Evolutionary conservation across 1,140 invertebrate species (phyloP).

Genomic region (Andricus grossulariae): DNA sequence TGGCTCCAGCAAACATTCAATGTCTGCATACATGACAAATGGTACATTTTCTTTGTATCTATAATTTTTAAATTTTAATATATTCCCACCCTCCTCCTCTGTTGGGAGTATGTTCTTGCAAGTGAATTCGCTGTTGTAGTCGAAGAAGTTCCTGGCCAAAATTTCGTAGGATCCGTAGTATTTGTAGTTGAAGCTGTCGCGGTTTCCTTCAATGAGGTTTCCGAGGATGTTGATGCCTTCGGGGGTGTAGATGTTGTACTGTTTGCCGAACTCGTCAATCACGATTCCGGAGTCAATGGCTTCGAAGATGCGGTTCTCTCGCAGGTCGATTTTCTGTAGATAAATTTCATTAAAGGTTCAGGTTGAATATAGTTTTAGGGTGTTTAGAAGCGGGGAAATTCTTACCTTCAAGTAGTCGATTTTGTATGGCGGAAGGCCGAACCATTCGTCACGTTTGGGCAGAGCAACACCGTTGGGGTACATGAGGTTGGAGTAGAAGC

Average conservation of each 20-base stretch:
- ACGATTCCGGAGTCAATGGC: constrained; percentile 81
- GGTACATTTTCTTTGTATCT: too few relatives aligned
- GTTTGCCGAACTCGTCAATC: constrained; percentile 67
- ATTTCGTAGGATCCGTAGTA: constrained; percentile 78
- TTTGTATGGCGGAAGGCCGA: constrained; percentile 63
- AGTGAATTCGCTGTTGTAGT: constrained; percentile 63
- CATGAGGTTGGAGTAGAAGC: constrained; percentile 81
- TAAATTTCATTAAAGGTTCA: not conserved
- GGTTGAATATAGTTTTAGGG: constrained; percentile 4
- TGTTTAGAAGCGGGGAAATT: not conserved
- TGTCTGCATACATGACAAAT: too few relatives aligned
- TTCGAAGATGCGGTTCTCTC: constrained; percentile 70
- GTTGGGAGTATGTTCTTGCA: too few relatives aligned
- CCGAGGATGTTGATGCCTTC: constrained; percentile 79
- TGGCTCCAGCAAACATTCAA: too few relatives aligned
- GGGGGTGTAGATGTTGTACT: constrained; percentile 62
- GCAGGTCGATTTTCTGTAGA: constrained; percentile 60
- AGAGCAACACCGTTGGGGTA: constrained; percentile 82
- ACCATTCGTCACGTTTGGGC: constrained; percentile 75
- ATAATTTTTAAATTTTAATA: too few relatives aligned
- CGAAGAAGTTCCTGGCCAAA: constrained; percentile 66
- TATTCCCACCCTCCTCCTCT: too few relatives aligned
- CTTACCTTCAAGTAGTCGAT: constrained; percentile 65
- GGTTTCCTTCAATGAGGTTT: constrained; percentile 81
- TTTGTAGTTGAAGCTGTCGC: constrained; percentile 79